Evolutionary conservation across 1,140 invertebrate species (phyloP), one percentile per base, ranked within the genome.

Genomic region (Kradibia gibbosae): DNA sequence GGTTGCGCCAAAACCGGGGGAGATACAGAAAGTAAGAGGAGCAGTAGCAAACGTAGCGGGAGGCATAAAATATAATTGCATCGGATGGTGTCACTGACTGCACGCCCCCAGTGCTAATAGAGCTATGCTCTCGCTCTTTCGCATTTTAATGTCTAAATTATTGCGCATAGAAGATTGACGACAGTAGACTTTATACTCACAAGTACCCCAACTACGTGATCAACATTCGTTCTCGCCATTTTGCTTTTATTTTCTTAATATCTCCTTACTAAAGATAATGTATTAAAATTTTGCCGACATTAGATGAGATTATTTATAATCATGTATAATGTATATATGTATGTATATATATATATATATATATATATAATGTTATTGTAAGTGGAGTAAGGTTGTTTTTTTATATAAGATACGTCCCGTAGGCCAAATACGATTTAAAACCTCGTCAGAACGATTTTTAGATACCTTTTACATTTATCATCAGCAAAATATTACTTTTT

Each of bases 11-110:
- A 7, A 36, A 34, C 22, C 39, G 22, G n/a, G 5, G 34, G 17
- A 11, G 31, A 53, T 48, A 65, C 15, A 22, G 60, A 36, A 75
- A 36, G 53, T 25, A 75, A 50, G 55, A 31, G 48, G 45, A 45
- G 74, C 65, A 57, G 71, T 39, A 85, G 87, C 85, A 88, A 89
- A 87, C 86, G 86, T 87, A 87, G 86, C 86, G 85, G 87, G 87
- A 87, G 88, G 85, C 89, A 91, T 91, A 90, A 91, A 91, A 90
- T 91, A 91, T 90, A 91, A 91, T 91, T 91, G 89, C 90, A 90
- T 91, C 87, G 88, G 87, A 85, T 90, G 89, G 85, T 88, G 89
- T 91, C 88, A 89, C 86, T 88, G 86, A 82, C 86, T 88, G 85
- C 86, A 86, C 87, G 80, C 86, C 86, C 86, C 84, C 85, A 84